phyloP scores from a whole-genome alignment of 2,113 vertebrate species.

The Pelmatolapia mariae region DNA sequence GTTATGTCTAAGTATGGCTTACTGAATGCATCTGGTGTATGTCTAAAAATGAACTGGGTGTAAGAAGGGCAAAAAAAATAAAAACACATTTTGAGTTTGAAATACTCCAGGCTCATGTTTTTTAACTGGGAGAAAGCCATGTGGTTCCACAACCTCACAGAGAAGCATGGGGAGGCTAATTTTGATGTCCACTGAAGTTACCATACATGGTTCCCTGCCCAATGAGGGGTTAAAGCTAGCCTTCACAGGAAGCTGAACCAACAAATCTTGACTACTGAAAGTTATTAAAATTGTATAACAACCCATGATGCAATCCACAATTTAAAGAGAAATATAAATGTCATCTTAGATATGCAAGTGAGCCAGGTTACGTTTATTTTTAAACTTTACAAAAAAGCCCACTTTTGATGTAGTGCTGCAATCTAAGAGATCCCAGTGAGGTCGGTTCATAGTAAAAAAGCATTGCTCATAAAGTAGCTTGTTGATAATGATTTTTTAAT shows the following conservation, averaged over 20 bases:
- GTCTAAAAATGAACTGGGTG: neutral
- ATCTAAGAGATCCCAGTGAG: neutral
- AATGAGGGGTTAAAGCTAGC: neutral
- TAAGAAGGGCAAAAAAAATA: neutral
- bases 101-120: neutral
- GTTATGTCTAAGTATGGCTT: neutral
- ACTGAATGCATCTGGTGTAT: neutral
- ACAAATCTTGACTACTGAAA: neutral
- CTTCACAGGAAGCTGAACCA: neutral
- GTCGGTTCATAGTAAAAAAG: neutral
- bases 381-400: neutral
- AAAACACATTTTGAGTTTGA: neutral
- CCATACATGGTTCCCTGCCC: neutral
- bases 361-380: slow-evolving; percentile 31
- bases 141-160: neutral
- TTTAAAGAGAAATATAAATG: slow-evolving; percentile 13
- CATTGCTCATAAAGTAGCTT: neutral
- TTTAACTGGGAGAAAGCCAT: neutral
- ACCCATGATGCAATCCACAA: slow-evolving; percentile 9
- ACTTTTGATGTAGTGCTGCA: slow-evolving; percentile 1
- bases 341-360: neutral
- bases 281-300: neutral
- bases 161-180: neutral
- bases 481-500: neutral
- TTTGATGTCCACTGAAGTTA: neutral